A percentile compares a stretch with the other conserved stretches of the same genome.
phyloP scores from a whole-genome alignment of 2,888 invertebrate species.

The Cyclophora albipunctata region DNA sequence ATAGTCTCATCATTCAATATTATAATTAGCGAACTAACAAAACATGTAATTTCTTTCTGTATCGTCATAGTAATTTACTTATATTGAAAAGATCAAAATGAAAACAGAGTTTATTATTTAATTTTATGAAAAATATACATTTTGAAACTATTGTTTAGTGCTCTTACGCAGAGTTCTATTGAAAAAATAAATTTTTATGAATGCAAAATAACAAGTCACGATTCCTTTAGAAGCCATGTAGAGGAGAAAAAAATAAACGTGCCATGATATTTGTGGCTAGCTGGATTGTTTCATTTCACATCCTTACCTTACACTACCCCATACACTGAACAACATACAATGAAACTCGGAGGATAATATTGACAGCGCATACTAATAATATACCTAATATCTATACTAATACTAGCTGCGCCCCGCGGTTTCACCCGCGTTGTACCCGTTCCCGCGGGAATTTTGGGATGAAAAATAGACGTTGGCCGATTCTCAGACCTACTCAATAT shows the following conservation, averaged over 20 bases:
- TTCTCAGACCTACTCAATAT: no score
- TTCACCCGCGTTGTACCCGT: no score
- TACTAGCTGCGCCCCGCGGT: no score
- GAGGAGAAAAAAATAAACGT: conserved; percentile 77
- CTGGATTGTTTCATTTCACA: conserved; percentile 42
- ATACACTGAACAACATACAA: no score
- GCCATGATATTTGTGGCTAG: conserved; percentile 76
- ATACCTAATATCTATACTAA: no score
- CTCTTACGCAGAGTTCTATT: conserved; percentile 64
- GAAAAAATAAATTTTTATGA: conserved; percentile 67
- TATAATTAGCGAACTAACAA: conserved; percentile 74
- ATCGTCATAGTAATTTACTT: conserved; percentile 57
- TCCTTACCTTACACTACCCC: conserved; percentile 7
- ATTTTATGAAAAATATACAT: conserved; percentile 72
- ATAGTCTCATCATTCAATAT: conserved; percentile 72
- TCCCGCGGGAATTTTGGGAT: no score
- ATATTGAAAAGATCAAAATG: conserved; percentile 55
- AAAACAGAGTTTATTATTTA: conserved; percentile 74
- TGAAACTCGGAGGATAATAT: no score
- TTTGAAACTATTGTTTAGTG: conserved; percentile 68
- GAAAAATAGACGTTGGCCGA: no score
- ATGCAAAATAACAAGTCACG: conserved; percentile 75
- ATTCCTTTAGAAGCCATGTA: conserved; percentile 77
- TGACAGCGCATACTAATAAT: no score
- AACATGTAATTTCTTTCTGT: conserved; percentile 67